phyloP scores from a whole-genome alignment of 53 echinoderm and acorn worm species.

The Patiria pectinifera region DNA sequence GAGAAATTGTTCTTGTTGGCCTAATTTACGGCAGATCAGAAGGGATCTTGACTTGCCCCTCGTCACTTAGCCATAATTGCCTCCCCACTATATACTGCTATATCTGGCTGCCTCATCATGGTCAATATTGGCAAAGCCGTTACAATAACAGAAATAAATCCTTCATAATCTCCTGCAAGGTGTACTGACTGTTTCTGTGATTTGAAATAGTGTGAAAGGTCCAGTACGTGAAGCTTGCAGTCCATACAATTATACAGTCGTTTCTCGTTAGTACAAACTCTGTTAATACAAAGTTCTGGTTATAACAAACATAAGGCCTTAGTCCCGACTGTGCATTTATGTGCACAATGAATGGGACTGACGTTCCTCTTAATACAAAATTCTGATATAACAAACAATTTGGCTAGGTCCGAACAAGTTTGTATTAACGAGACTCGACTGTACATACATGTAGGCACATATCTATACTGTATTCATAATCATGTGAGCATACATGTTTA shows the following conservation, averaged over 20 bases:
- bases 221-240: background rate
- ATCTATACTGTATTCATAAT: background rate
- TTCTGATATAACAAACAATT: no score
- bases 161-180: background rate
- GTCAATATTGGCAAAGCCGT: background rate
- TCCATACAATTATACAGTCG: background rate
- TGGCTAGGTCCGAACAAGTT: no score
- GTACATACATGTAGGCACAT: background rate
- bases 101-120: background rate
- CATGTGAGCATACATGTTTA: background rate
- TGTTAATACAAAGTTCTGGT: no score
- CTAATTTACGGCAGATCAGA: background rate
- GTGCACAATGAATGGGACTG: no score
- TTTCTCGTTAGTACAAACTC: no score
- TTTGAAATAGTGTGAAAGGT: background rate
- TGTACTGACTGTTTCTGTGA: background rate
- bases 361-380: no score
- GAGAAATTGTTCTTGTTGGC: background rate
- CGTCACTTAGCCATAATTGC: background rate
- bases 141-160: conserved; percentile 12
- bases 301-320: no score
- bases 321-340: no score
- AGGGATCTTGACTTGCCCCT: background rate
- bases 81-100: background rate
- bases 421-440: no score